A percentile compares a stretch with the other conserved stretches of the same genome.
Conservation (phyloP, 2,888 invertebrate genomes). For the Chrysolina americana region DNA sequence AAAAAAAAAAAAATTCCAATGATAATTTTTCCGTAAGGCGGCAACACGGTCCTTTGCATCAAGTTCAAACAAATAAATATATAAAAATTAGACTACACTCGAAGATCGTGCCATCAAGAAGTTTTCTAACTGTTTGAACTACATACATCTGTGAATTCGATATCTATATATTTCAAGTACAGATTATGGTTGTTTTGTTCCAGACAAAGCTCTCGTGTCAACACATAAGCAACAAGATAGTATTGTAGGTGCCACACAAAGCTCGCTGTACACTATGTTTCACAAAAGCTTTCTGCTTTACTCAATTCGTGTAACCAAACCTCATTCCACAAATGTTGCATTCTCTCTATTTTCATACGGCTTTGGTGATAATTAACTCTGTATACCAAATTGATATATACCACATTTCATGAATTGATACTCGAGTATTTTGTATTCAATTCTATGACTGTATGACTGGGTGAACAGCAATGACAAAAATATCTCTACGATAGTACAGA, state of each 20-base stretch:
- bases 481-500: no score
- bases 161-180: no score
- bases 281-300: constrained; percentile 35
- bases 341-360: constrained; percentile 36
- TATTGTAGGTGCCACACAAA: constrained; percentile 23
- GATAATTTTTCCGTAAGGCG: no score
- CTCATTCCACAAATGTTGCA: constrained; percentile 36
- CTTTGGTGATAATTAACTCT: not conserved
- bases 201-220: constrained; percentile 10
- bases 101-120: no score
- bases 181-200: not conserved
- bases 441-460: not conserved
- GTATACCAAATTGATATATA: not conserved
- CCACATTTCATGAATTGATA: not conserved
- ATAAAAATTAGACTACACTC: no score
- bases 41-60: no score
- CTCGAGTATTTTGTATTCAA: not conserved
- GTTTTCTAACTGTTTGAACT: no score
- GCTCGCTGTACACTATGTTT: constrained; percentile 39
- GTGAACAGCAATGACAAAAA: not conserved
- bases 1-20: no score
- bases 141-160: no score
- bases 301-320: constrained; percentile 35
- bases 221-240: constrained; percentile 33
- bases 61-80: no score